A percentile compares a stretch with the other conserved stretches of the same genome.
These are phyloP conservation scores for Cremastinae sp. DNA, from an alignment of 2,888 invertebrate genomes.

Conservation along the genomic window DNA sequence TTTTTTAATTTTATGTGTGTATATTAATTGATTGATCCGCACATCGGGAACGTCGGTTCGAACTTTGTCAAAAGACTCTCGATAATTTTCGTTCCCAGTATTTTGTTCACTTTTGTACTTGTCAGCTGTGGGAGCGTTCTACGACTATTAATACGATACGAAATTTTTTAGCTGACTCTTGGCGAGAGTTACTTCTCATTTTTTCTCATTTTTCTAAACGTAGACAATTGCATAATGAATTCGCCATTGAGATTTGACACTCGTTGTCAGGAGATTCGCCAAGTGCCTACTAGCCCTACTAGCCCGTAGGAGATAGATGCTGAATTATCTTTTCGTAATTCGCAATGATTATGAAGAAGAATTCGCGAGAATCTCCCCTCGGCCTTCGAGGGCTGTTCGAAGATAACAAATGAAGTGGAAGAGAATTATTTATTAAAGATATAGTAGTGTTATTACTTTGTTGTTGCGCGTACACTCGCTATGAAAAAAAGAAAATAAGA, in stretches of 20 bases:
- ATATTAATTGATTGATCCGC: conserved; percentile 53
- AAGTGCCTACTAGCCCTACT: too few relatives aligned
- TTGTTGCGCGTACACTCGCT: conserved; percentile 65
- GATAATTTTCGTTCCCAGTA: conserved; percentile 21
- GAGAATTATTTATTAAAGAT: conserved; percentile 71
- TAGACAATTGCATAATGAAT: not conserved
- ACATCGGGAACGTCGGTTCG: conserved; percentile 7
- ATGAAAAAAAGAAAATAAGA: conserved; percentile 30
- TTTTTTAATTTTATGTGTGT: conserved; percentile 50
- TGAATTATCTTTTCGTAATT: too few relatives aligned
- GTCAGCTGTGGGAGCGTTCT: conserved; percentile 62
- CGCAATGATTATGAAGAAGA: not conserved
- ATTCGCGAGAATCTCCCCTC: conserved; percentile 21
- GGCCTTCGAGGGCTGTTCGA: conserved; percentile 44
- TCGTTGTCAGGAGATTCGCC: too few relatives aligned
- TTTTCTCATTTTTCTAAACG: conserved; percentile 65
- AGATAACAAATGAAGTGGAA: conserved; percentile 4
- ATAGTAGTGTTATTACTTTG: conserved; percentile 53
- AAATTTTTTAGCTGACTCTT: conserved; percentile 65
- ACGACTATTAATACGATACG: conserved; percentile 61
- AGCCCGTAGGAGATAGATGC: too few relatives aligned
- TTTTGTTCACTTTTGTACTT: conserved; percentile 62
- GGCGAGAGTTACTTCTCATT: conserved; percentile 52
- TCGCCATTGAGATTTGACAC: too few relatives aligned
- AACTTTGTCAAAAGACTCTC: not conserved